Evolutionary conservation across 37 sponge, comb jelly and placozoan genomes (phyloP), one percentile per base, ranked within the genome.

Genomic region (Chondrosia reniformis): DNA sequence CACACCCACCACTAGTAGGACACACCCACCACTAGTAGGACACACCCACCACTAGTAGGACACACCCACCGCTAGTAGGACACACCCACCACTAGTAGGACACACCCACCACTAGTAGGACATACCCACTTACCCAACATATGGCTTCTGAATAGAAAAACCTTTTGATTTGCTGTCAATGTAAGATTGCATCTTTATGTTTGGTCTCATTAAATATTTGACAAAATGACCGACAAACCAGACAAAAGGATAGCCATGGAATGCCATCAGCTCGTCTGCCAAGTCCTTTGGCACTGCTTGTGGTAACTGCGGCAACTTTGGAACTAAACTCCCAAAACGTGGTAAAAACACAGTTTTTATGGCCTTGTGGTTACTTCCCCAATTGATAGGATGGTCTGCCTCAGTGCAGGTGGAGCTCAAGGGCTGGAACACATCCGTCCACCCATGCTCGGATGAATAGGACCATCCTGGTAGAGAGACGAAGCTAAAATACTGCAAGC

Each of bases 191-290:
- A 89, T 36, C 28, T 82, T 59, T 24, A 21, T 22, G 17, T 65
- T 66, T 19, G 84, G 87, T 55, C 87, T 78, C 84, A 93, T 72
- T 0, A 93, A 64, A 74, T 79, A 89, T 31, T 59, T 36, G 28
- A 89, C 49, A 30, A 93, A 71, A 46, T 93, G 89, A 10, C 80
- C 84, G 31, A 82, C 65, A 39, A 81, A 89, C 91, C 91, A 93
- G 36, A 82, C 80, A 79, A 84, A 88, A 15, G 93, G 93, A 21
- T 67, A 32, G 0, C 87, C 85, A 79, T 93, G 93, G 44, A 89
- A 89, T 7, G 85, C 63, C 30, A 73, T 33, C 78, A 85, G 64
- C 30, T 64, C 62, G 24, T 88, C 90, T 0, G 83, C 77, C 42
- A 93, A 57, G 56, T 93, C 93, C 0, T 40, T 67, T 1, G 93